A percentile compares a stretch with the other conserved stretches of the same genome.
These are phyloP conservation scores for Drosophila athabasca DNA, from an alignment of 1,140 invertebrate species.

Conservation along the genomic window DNA sequence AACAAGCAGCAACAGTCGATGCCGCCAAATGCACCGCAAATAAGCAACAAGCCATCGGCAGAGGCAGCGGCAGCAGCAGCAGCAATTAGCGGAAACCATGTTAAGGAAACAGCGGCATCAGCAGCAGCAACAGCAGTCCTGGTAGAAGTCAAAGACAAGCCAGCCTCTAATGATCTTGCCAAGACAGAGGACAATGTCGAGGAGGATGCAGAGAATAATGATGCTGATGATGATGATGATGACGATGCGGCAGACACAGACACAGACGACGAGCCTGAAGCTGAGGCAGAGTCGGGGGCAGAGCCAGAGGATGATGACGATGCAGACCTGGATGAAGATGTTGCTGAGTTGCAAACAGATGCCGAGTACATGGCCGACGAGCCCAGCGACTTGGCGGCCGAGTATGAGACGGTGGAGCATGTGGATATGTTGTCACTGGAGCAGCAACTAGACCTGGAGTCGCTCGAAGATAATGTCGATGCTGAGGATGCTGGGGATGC, in stretches of 20 bases:
- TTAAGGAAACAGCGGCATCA: conserved; percentile 41
- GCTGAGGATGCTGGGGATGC: conserved; percentile 58
- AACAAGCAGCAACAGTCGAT: conserved; percentile 45
- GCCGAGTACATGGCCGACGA: conserved; percentile 67
- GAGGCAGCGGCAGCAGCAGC: conserved; percentile 36
- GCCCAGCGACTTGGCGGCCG: conserved; percentile 52
- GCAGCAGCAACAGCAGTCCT: conserved; percentile 20
- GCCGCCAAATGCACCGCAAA: conserved; percentile 74
- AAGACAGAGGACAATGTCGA: conserved; percentile 1
- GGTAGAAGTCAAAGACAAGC: conserved; percentile 33
- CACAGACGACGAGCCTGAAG: conserved; percentile 17
- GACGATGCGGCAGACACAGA: background rate
- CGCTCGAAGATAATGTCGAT: conserved; percentile 62
- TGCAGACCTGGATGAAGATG: conserved; percentile 58
- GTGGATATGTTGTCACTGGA: conserved; percentile 65
- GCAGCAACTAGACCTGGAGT: conserved; percentile 66
- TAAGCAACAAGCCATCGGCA: conserved; percentile 71
- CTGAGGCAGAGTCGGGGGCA: conserved; percentile 24
- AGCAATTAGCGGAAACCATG: conserved; percentile 58
- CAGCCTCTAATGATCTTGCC: conserved; percentile 31
- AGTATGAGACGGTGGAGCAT: conserved; percentile 54
- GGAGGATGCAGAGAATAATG: conserved; percentile 16
- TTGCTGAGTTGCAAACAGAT: conserved; percentile 50
- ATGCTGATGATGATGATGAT: conserved; percentile 17
- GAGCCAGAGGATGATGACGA: conserved; percentile 45